Conservation (phyloP, 2,888 invertebrate genomes). For the Darwinula stevensoni region DNA sequence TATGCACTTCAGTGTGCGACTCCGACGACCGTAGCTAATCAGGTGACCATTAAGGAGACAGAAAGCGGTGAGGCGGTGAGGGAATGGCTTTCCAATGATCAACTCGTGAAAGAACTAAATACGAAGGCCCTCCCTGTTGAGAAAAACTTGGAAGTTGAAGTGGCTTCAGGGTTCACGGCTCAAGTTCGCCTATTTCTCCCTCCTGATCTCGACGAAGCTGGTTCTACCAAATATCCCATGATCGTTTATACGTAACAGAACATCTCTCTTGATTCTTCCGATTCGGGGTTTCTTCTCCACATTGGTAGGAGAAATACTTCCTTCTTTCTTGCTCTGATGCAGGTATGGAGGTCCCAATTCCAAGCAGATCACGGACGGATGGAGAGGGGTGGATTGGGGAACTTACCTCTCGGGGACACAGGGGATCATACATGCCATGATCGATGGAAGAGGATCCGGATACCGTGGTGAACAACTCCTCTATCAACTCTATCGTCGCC, state of each 20-base stretch:
- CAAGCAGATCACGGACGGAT: constrained; percentile 49
- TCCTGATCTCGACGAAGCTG: constrained; percentile 31
- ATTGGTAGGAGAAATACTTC: constrained; percentile 3
- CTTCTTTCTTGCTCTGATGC: constrained; percentile 10
- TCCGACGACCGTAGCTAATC: too few species aligned
- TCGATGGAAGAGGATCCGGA: constrained; percentile 54
- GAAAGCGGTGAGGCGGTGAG: too few species aligned
- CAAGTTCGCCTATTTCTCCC: constrained; percentile 47
- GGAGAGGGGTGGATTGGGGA: constrained; percentile 58
- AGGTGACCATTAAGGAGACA: too few species aligned
- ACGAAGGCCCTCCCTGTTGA: too few species aligned
- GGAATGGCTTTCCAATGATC: too few species aligned
- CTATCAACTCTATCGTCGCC: constrained; percentile 44
- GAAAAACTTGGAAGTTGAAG: too few species aligned
- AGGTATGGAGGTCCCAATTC: constrained; percentile 81
- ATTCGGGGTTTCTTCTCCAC: too few species aligned
- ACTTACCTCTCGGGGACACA: constrained; percentile 53
- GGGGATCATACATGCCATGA: constrained; percentile 54
- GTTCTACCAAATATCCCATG: constrained; percentile 42
- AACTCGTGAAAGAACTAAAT: too few species aligned
- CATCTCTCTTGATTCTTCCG: too few species aligned
- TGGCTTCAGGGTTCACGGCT: too few species aligned
- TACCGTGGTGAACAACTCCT: constrained; percentile 49
- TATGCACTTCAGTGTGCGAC: too few species aligned
- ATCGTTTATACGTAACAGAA: constrained; percentile 42